Conservation (phyloP, 2,797 vertebrate species). For the Acanthis flammea region DNA sequence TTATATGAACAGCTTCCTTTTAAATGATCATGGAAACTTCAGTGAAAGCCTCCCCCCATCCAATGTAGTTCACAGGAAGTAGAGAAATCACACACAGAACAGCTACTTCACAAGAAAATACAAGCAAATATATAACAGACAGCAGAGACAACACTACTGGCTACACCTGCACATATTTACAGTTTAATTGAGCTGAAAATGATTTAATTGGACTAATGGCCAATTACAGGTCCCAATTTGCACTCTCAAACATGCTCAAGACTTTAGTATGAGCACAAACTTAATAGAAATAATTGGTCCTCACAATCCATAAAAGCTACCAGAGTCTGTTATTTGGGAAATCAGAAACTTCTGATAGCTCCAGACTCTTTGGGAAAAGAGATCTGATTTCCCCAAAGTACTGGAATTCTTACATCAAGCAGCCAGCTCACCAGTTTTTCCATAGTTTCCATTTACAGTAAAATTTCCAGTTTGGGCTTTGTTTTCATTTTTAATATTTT, state of each 20-base stretch:
- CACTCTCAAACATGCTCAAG: not conserved
- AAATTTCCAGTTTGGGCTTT: not conserved
- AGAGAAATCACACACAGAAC: not conserved
- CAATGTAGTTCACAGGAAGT: not conserved
- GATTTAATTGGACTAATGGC: not conserved
- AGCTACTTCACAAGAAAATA: not conserved
- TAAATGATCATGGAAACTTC: not conserved
- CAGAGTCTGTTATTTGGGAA: not conserved
- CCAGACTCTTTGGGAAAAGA: not conserved
- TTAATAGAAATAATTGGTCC: not conserved
- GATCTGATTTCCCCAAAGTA: not conserved
- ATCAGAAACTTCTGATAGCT: not conserved
- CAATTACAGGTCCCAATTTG: not conserved
- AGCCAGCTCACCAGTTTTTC: not conserved
- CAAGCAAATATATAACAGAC: not conserved
- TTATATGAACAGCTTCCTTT: not conserved
- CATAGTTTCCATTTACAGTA: not conserved
- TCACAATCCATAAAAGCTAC: not conserved
- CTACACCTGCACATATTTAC: not conserved
- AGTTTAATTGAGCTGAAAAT: not conserved
- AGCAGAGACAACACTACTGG: not conserved
- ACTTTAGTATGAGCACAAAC: not conserved
- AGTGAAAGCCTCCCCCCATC: not conserved
- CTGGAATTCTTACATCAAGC: not conserved
- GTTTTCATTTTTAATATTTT: slow-evolving; percentile 12